Evolutionary conservation across 1,140 invertebrate species (phyloP), one percentile per base, ranked within the genome.

Genomic region (Radopholus similis): DNA sequence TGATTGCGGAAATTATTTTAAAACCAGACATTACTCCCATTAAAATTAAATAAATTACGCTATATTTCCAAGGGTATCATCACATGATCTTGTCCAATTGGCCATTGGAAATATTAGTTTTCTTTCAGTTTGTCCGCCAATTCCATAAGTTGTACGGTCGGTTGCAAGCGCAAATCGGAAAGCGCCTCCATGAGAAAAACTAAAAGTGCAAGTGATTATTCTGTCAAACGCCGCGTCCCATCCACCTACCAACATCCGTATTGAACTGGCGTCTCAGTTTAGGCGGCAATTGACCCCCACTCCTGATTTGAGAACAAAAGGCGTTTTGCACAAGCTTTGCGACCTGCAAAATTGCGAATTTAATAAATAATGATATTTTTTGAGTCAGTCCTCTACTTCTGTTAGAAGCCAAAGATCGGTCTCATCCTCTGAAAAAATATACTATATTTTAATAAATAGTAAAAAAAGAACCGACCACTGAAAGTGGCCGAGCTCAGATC

Each of bases 181-280:
- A 75, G 35, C 2, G 73, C 73, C n/a, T 75, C 73, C 55, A 75
- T 60, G 4, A 75, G 32, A 37, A 75, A 75, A n/a, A 75, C 76
- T 74, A 58, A 71, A 74, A 56, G 32, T 34, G 11, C 11, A 8
- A 49, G 69, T 34, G 35, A 13, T 47, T 18, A 6, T 23, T 60
- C 34, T 23, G 32, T 18, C 30, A 26, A 18, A 51, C 23, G 40
- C 11, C 21, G 6, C 40, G 11, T 11, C 18, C 37, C 38, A 18
- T 42, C 44, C 32, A 73, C 54, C 9, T 18, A 73, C 73, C 72
- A 28, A 77, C 65, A 55, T 75, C 73, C 4, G 77, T 68, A 26
- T 80, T 42, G 35, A 75, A 80, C 51, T 75, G 73, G 8, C 75
- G 54, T 30, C 42, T 44, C 57, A 75, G 26, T 32, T 71, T 63